Base-by-base conservation (phyloP, 2,888 invertebrate genomes). In the Orgyia antiqua region DNA sequence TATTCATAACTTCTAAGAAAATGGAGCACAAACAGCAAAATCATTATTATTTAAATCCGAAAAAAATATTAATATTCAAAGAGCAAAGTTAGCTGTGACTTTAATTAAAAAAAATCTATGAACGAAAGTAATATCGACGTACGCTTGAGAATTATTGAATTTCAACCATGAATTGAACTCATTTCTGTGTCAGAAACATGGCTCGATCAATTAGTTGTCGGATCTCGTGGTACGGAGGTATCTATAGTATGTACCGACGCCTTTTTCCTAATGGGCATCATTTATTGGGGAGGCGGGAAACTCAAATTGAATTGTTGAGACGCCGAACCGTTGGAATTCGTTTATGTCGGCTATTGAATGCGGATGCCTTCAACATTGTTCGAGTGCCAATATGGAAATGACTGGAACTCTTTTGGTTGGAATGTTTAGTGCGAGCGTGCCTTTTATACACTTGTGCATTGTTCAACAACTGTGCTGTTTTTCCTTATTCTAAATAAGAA, bases 221-320 rank as follows among this genome's bases (percentile, higher is more conserved):
- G 20, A 11, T 13, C 13, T 8, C 21, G 24, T 19, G 10, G 27
- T 27, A 18, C 10, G 7, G 13, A 26, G 13, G 20, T 24, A 24
- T 44, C 41, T 38, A 38, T 41, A 51, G 48, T 44, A 44, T 51
- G 51, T 50, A 50, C 69, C 65, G 63, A 58, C 54, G 68, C 67
- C 75, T 72, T 74, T 72, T 75, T 72, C 70, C 61, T 73, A 71
- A 72, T 72, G 58, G 67, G 41, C 32, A 42, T 36, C 49, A 55
- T 55, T 52, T 55, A 52, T 52, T 52, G 52, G 57, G 60, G 42
- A 51, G 52, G 51, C 50, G 38, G 38, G 46, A 42, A 46, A 49
- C 47, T 59, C 53, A 72, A 73, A 71, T 69, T 67, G 59, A 62
- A 69, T 72, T 68, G 55, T 59, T 50, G 44, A 43, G 45, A 43